phyloP scores from a whole-genome alignment of 2,797 vertebrate genomes.

The Urophycis tenuis region DNA sequence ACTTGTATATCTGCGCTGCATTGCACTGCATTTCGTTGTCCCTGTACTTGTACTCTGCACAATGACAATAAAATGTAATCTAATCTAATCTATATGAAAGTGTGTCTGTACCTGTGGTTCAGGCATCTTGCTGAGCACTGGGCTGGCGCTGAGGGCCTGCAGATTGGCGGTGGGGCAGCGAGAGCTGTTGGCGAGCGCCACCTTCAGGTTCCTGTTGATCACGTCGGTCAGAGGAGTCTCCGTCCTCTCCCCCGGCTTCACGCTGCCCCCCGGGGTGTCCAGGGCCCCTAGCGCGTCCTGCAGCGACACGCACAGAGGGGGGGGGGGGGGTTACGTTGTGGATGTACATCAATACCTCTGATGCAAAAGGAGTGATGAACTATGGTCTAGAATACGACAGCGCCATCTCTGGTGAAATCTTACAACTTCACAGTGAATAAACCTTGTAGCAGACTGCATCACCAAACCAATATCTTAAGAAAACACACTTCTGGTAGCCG shows the following conservation, averaged over 20 bases:
- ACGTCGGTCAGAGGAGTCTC: constrained; percentile 89
- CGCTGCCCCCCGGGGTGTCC: constrained; percentile 66
- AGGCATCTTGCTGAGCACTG: constrained; percentile 63
- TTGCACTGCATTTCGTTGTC: too few relatives aligned
- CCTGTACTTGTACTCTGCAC: too few relatives aligned
- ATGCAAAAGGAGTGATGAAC: not conserved
- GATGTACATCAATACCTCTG: not conserved
- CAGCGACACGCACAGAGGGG: not conserved
- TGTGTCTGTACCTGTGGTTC: constrained; percentile 21
- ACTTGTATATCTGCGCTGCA: too few relatives aligned
- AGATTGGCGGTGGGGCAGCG: constrained; percentile 53
- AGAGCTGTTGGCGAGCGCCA: constrained; percentile 86
- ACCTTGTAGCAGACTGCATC: too few relatives aligned
- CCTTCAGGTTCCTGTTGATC: constrained; percentile 81
- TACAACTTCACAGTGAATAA: not conserved
- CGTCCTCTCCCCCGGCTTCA: constrained; percentile 58
- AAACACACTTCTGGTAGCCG: too few relatives aligned
- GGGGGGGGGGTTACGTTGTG: not conserved
- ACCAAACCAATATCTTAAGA: too few relatives aligned
- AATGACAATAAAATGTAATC: too few relatives aligned
- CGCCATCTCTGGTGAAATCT: not conserved
- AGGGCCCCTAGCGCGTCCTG: constrained; percentile 85
- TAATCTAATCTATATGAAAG: not conserved
- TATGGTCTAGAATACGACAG: not conserved
- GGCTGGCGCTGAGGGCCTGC: constrained; percentile 77